Base-by-base conservation (phyloP, 2,797 vertebrate species). In the Danio aesculapii region DNA sequence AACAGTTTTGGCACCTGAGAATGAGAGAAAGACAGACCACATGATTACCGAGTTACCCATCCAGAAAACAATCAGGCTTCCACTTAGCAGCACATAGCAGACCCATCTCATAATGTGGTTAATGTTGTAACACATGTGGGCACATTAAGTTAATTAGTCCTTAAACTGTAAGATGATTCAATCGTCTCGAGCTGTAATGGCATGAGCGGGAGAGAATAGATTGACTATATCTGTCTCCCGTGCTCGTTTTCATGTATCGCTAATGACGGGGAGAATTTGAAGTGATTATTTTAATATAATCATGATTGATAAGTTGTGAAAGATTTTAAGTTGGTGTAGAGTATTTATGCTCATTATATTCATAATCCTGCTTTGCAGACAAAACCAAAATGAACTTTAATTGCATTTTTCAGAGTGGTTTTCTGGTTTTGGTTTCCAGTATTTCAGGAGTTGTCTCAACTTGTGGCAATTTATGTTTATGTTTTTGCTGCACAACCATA, bases 341-440 rank as follows among this genome's bases (percentile, higher is more conserved):
- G 21, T 61, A 12, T 79, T 53, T 63, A 62, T 63, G 39, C n/a
- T 52, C n/a, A 70, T 70, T 61, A 21, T 43, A 57, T 30, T 19
- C 43, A 13, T 50, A 70, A 44, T 44, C 78, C 74, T 81, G 80
- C 77, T 86, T 88, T 86, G 84, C 63, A 86, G 69, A 47, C 62
- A 76, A 61, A 74, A 85, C 53, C 30, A 4, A 39, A 79, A 83
- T 64, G 9, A 58, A 50, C 44, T 81, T 83, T 88, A 90, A 89
- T 86, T 79, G 72, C 57, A 63, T 87, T 92, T 89, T 90, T 89
- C 83, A 81, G 79, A 83, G 84, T 30, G 66, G 55, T 62, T 19
- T 81, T 73, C 49, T 59, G 73, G 16, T n/a, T n/a, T 50, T 13
- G 49, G 13, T 50, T 49, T 52, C 50, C 14, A 6, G 9, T 43